Evolutionary conservation across 2,888 invertebrate species (phyloP).

Genomic region (Corbicula japonica): DNA sequence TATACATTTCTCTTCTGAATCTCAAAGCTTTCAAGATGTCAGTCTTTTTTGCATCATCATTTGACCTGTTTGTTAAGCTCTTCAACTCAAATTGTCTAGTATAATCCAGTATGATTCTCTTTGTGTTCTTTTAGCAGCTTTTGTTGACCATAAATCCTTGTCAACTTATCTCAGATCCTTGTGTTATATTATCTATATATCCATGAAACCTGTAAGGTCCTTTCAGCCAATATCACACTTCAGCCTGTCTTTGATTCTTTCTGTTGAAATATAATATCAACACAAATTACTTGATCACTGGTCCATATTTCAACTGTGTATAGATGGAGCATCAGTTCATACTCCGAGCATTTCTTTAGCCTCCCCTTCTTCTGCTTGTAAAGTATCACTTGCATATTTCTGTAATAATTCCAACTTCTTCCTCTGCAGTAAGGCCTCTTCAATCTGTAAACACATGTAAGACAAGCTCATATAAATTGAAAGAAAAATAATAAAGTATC

Average conservation of each 20-base stretch:
- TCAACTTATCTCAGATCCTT: neutral
- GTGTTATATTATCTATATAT: neutral
- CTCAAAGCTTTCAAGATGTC: too few species aligned
- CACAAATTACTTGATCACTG: neutral
- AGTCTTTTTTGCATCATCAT: too few species aligned
- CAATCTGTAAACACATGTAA: constrained; percentile 90
- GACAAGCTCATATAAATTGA: too few species aligned
- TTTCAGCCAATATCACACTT: neutral
- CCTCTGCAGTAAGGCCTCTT: constrained; percentile 94
- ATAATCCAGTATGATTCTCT: too few species aligned
- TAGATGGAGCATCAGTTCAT: constrained; percentile 60
- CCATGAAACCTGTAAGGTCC: neutral
- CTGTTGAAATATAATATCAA: neutral
- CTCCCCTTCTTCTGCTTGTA: constrained; percentile 86
- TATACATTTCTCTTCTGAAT: too few species aligned
- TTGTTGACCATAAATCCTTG: too few species aligned
- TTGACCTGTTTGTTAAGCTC: too few species aligned
- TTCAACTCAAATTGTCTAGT: too few species aligned
- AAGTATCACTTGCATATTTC: constrained; percentile 90
- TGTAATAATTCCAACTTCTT: constrained; percentile 97
- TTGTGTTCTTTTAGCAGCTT: too few species aligned
- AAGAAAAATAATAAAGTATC: too few species aligned
- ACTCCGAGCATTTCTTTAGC: constrained; percentile 86
- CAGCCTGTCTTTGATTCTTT: too few species aligned
- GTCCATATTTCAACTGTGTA: neutral